These are phyloP conservation scores for Clarias pachynema DNA, from an alignment of 2,797 vertebrate species.

Conservation along the genomic window DNA sequence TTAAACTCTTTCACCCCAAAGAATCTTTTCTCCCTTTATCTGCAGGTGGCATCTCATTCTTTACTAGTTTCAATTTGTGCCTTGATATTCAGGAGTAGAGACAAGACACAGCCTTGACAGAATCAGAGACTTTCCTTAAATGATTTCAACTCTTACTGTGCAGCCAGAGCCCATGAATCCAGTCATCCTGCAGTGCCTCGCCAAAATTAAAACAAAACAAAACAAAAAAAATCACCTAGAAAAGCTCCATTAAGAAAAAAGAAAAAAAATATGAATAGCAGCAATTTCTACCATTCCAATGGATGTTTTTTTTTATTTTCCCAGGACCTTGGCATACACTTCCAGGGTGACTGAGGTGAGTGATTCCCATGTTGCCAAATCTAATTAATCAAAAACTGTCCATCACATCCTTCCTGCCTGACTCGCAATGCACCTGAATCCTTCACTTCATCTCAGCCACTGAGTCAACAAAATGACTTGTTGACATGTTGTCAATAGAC, in stretches of 20 bases:
- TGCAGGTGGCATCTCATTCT: conserved; percentile 8
- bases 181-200: not conserved
- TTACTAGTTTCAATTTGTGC: not conserved
- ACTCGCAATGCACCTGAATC: not conserved
- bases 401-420: not conserved
- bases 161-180: not conserved
- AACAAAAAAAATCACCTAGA: not conserved
- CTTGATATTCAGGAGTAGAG: not conserved
- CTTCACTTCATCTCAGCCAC: not conserved
- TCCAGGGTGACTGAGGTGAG: not conserved
- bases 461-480: not conserved
- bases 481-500: not conserved
- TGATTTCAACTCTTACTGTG: not conserved
- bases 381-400: not conserved
- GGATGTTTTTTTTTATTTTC: not conserved
- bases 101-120: not conserved
- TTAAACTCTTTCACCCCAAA: not conserved
- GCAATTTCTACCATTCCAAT: not conserved
- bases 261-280: not conserved
- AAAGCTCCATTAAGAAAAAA: not conserved
- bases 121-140: not conserved
- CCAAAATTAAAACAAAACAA: not conserved
- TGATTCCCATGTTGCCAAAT: not conserved
- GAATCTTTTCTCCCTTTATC: conserved; percentile 3
- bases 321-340: not conserved